Base-by-base conservation (phyloP, 2,888 invertebrate species). In the Campoletis raptor region DNA sequence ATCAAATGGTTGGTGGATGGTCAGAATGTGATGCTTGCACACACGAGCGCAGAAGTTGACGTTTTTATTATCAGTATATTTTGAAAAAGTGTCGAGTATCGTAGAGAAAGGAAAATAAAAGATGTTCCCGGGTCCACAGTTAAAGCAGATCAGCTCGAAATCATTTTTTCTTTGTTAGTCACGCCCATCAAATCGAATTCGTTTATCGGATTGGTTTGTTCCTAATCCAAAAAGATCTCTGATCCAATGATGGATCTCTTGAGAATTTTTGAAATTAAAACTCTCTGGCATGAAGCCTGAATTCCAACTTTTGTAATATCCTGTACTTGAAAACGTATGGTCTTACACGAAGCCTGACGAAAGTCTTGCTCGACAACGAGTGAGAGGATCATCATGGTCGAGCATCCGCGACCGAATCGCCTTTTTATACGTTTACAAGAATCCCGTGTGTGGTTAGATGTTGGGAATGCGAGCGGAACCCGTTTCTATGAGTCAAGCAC, bases 381-480 rank as follows among this genome's bases (percentile, higher is more conserved):
- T 52, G 24, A 83, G 79, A 83, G 80, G 76, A 85, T 85, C 83
- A 45, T 76, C 83, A 69, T 85, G 76, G 70, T 52, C 79, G 79
- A 85, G 87, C 87, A 77, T 82, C 83, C 85, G 85, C 85, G 79
- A 82, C 81, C 85, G 79, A 77, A 82, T 72, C 87, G 54, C 74
- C 81, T 52, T 54, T 52, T 45, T 76, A 74, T 52, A 73, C 61
- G 42, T 66, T 21, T 45, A 76, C 82, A 76, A 70, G 61, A 69
- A 79, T 74, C 48, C 64, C 73, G 54, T 45, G 85, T 79, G 73
- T 70, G 48, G 57, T 82, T 45, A 81, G 72, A 76, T 78, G 78
- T 89, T 88, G 91, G 91, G 92, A 92, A 92, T 92, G 92, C 92
- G 92, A 92, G 91, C 92, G 92, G 90, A 92, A 92, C 92, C 92